Evolutionary conservation across 2,888 invertebrate genomes (phyloP), one percentile per base, ranked within the genome.

Genomic region (Quadroppia sp.): DNA sequence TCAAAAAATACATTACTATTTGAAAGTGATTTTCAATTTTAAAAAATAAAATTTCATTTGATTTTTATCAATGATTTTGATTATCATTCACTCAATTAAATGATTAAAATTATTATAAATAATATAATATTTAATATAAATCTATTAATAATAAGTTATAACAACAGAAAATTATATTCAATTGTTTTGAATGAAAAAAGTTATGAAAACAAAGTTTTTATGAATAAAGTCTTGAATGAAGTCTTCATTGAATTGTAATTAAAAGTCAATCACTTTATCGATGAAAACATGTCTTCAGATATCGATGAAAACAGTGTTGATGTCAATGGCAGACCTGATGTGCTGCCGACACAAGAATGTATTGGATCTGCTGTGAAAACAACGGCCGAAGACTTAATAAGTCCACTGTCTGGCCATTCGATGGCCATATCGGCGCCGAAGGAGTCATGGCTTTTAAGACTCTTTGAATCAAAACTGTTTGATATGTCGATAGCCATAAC

Each of bases 401-500:
- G 30, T 30, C 59, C 59, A 32, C 28, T 32, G 7, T 59, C 59
- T 59, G 59, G 59, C 13, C 59, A 59, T 3, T 64, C 20, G 32
- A 1, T 15, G n/a, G 23, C 64, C 48, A 77, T 79, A n/a, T 77
- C 78, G 53, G 77, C 79, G 25, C 78, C 78, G 59, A 79, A 80
- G 71, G 79, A 80, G 76, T 85, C 86, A 17, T 85, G 85, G 83
- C 85, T 93, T 76, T 86, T 95, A 79, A 86, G 99, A 80, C 87
- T 99, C 81, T 94, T 99, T 83, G 96, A 99, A 85, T 96, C 97
- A 80, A 94, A 94, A 85, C 88, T 96, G 80, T 95, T 99, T 85
- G 95, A 97, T 83, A 95, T 98, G 88, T 92, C 94, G 79, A 96
- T 98, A 88, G 98, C 98, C 77, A 92, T 99, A 81, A 93, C 94